Percentiles rank a stretch among this genome's conserved stretches.
These are phyloP conservation scores for Drosophila basisetae DNA, from an alignment of 2,888 invertebrate species.

Conservation along the genomic window DNA sequence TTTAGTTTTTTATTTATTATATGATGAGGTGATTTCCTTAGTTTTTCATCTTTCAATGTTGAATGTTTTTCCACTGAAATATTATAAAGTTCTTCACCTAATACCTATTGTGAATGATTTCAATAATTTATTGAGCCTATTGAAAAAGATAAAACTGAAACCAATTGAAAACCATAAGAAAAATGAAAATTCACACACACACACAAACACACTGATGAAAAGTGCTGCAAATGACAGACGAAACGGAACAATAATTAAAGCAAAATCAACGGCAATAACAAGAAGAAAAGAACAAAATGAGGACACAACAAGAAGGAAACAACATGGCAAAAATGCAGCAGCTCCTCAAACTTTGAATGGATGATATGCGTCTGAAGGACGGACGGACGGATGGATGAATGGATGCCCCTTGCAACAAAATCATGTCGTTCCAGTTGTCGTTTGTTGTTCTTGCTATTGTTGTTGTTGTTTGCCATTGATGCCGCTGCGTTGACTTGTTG, in stretches of 20 bases:
- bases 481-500: constrained; percentile 63
- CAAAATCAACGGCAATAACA: constrained; percentile 57
- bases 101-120: constrained; percentile 38
- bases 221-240: constrained; percentile 68
- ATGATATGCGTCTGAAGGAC: constrained; percentile 40
- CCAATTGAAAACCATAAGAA: constrained; percentile 36
- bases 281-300: constrained; percentile 28
- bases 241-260: constrained; percentile 78
- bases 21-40: neutral
- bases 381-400: constrained; percentile 31
- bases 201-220: constrained; percentile 26
- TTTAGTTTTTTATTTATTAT: neutral
- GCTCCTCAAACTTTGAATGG: constrained; percentile 58
- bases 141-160: constrained; percentile 20
- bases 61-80: neutral
- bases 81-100: neutral
- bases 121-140: constrained; percentile 32
- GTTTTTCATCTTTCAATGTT: neutral
- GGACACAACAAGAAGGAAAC: constrained; percentile 40
- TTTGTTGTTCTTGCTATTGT: constrained; percentile 24
- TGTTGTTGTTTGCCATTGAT: constrained; percentile 67
- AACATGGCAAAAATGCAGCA: constrained; percentile 51
- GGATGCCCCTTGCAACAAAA: constrained; percentile 50
- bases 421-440: constrained; percentile 51
- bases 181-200: neutral